Base-by-base conservation (phyloP, 2,888 invertebrate species). In the Coenonympha glycerion region DNA sequence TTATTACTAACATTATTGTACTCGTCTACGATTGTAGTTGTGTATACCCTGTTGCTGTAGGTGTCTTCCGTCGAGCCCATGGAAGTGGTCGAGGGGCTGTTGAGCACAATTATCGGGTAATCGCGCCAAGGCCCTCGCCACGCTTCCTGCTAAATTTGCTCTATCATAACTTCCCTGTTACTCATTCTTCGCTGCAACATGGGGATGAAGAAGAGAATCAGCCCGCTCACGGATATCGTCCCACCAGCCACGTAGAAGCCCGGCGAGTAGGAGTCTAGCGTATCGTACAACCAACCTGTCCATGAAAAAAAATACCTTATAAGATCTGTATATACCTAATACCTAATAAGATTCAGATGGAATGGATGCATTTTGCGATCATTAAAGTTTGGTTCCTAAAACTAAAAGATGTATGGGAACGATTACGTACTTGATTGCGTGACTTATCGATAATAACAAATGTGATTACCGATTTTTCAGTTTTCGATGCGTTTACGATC, bases 241-340 rank as follows among this genome's bases (percentile, higher is more conserved):
- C 90, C 81, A 3, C 99, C 99, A 15, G 97, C 95, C 53, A 97
- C 88, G 64, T 92, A 91, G 82, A 99, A 99, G 0, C 95, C 96
- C 11, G 95, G 93, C 65, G 94, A 89, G 84, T 97, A 98, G 11
- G 95, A 93, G 2, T 88, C 63, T 4, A 92, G 88, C 9, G 87
- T 79, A 70, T 98, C 98, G 68, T 90, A 95, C 49, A 98, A 80
- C 89, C 91, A 92, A 50, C 98, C 98, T 96, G 80, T n/a, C n/a
- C n/a, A 52, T 15, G n/a, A 36, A 16, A 36, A 13, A n/a, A n/a
- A n/a, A n/a, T n/a, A n/a, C n/a, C n/a, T n/a, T 30, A 26, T 41
- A 9, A 26, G 26, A 6, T 11, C 18, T 4, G 8, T 9, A 2
- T 5, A 4, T 11, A 19, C 2, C 33, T 6, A n/a, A 9, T 11